Evolutionary conservation across 2,113 vertebrate species (phyloP).

Genomic region (Cheilinus undulatus): DNA sequence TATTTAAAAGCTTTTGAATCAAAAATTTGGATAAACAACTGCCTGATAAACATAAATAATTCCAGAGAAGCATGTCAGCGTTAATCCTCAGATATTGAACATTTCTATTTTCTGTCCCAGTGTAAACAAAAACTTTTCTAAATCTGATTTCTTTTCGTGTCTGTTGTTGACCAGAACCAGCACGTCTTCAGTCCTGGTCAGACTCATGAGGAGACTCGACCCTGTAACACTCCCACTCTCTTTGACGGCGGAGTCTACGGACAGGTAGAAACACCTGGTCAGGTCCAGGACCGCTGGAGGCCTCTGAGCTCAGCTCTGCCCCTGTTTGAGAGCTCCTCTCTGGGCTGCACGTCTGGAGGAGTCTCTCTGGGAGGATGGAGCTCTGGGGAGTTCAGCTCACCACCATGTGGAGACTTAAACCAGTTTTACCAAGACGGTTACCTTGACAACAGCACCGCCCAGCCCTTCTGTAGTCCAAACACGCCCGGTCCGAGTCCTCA

Average conservation of each 20-base stretch:
- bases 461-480: slow-evolving; percentile 58
- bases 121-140: background rate
- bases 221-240: slow-evolving; percentile 7
- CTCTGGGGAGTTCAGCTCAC: slow-evolving; percentile 29
- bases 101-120: background rate
- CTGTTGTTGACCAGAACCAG: slow-evolving; percentile 37
- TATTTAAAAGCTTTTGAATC: no score
- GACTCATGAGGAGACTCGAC: slow-evolving; percentile 4
- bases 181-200: slow-evolving; percentile 20
- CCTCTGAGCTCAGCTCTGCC: slow-evolving; percentile 76
- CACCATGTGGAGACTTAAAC: slow-evolving; percentile 2
- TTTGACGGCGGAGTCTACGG: background rate
- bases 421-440: slow-evolving; percentile 33
- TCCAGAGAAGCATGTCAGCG: no score
- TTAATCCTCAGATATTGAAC: no score
- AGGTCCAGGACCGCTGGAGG: slow-evolving; percentile 25
- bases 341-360: slow-evolving; percentile 28
- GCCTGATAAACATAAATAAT: no score
- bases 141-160: background rate
- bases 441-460: slow-evolving; percentile 5
- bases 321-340: slow-evolving; percentile 33
- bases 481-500: slow-evolving; percentile 66
- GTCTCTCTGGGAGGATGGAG: slow-evolving; percentile 29
- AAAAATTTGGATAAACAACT: no score
- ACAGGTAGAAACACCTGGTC: background rate